Conservation (phyloP, 2,797 vertebrate genomes). For the Phylloscopus collybita region DNA sequence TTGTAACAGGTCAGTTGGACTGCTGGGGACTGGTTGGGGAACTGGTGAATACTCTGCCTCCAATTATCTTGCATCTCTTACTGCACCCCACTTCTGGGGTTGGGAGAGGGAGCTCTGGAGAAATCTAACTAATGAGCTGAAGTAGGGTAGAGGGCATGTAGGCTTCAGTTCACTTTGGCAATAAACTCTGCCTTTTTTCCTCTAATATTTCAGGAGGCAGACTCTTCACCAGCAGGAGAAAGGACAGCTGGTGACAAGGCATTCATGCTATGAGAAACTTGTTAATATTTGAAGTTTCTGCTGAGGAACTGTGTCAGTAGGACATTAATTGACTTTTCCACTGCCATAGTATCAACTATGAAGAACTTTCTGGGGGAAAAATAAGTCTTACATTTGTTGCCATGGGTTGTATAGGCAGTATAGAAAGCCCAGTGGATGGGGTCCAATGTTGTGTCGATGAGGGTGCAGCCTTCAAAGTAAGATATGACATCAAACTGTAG, state of each 20-base stretch:
- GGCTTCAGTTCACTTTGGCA: neutral
- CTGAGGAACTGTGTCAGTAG: neutral
- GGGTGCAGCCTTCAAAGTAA: neutral
- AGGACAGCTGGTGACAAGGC: neutral
- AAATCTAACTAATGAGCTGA: neutral
- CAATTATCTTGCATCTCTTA: neutral
- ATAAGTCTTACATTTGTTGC: neutral
- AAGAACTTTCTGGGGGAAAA: neutral
- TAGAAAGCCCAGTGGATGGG: neutral
- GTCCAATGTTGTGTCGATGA: neutral
- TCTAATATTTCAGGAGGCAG: neutral
- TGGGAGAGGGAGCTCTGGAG: neutral
- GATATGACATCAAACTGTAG: neutral
- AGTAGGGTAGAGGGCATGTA: neutral
- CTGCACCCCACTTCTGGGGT: neutral
- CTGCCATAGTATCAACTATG: neutral
- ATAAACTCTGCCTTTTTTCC: neutral
- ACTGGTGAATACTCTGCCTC: neutral
- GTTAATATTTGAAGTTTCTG: constrained; percentile 22
- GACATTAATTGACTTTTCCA: neutral
- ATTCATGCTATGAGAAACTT: constrained; percentile 3
- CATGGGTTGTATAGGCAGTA: neutral
- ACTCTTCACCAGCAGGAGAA: neutral
- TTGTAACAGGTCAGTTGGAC: neutral
- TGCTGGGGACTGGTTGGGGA: neutral